A percentile compares a stretch with the other conserved stretches of the same genome.
phyloP scores from a whole-genome alignment of 1,140 invertebrate genomes.

The Saccostrea glomerata region DNA sequence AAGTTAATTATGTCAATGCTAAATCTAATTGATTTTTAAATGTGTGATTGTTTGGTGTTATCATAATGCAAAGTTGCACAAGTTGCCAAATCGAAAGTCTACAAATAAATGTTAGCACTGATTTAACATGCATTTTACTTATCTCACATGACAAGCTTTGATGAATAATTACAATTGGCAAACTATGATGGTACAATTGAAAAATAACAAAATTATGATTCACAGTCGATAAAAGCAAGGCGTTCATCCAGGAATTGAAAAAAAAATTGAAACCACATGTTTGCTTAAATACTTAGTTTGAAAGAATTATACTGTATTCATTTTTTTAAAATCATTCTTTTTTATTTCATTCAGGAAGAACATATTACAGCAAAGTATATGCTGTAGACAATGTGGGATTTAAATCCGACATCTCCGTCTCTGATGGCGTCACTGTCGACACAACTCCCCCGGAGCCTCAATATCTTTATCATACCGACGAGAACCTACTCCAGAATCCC shows the following conservation, averaged over 20 bases:
- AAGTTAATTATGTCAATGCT: neutral
- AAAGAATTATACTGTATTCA: neutral
- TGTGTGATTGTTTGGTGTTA: neutral
- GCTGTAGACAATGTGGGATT: slow-evolving; percentile 33
- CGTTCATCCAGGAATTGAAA: too few relatives aligned
- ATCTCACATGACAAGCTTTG: too few relatives aligned
- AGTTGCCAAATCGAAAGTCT: too few relatives aligned
- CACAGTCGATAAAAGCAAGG: too few relatives aligned
- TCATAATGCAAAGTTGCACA: too few relatives aligned
- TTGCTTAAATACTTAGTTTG: neutral
- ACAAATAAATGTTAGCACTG: too few relatives aligned
- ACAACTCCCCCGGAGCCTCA: slow-evolving; percentile 43
- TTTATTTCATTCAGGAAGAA: neutral
- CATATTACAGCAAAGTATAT: slow-evolving; percentile 21
- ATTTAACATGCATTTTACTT: too few relatives aligned
- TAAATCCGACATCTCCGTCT: slow-evolving; percentile 35
- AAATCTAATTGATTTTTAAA: neutral
- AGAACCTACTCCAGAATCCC: slow-evolving; percentile 61
- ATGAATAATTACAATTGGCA: too few relatives aligned
- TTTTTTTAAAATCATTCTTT: neutral
- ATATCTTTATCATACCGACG: neutral
- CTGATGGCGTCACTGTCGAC: slow-evolving; percentile 64
- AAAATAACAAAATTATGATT: too few relatives aligned
- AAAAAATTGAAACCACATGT: too few relatives aligned
- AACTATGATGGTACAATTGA: too few relatives aligned